Base-by-base conservation (phyloP, 92 coral and sea anemone genomes). In the Blastomussa wellsi region DNA sequence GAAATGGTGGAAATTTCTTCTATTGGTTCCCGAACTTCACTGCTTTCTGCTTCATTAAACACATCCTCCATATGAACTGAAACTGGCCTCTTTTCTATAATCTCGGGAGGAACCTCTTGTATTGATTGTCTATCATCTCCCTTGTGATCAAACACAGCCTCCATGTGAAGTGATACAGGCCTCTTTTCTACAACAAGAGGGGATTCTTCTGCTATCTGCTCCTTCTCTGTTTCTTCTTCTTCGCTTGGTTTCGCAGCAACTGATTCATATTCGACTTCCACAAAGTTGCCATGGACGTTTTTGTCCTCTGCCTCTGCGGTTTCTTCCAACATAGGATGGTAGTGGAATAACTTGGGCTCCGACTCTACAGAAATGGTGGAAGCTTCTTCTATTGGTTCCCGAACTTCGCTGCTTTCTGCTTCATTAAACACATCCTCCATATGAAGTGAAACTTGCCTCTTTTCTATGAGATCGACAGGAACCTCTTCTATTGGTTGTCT, bases 401-500 rank as follows among this genome's bases (percentile, higher is more conserved):
- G 73, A n/a, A 10, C 28, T 44, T 41, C 69, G 10, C 0, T 0
- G 24, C 20, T 15, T 51, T 10, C 57, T 16, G 15, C 79, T 36
- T 51, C 49, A n/a, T 71, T 70, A 53, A 82, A 31, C 44, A 82
- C 19, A 14, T 36, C 31, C 38, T 82, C 65, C 29, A 36, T 37
- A 20, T 82, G 69, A 24, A 80, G 14, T 33, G 77, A 68, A 15
- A 69, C 60, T 14, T 72, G 53, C 29, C 26, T 72, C 38, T 32
- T 81, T 36, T 73, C 73, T 3, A 60, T 48, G 59, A 67, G 44
- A 29, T 41, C 48, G 22, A 74, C 48, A 16, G 76, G 16, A 47
- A 36, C 84, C 42, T 80, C 84, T 47, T 80, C 76, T 7, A 80
- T 20, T 15, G 44, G 53, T 39, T 66, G 76, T 19, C 14, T 66